Percentiles rank a stretch among this genome's conserved stretches.
Conservation (phyloP, 30 jellyfish, hydroid and myxozoan species). For the Rhopilema esculentum region DNA sequence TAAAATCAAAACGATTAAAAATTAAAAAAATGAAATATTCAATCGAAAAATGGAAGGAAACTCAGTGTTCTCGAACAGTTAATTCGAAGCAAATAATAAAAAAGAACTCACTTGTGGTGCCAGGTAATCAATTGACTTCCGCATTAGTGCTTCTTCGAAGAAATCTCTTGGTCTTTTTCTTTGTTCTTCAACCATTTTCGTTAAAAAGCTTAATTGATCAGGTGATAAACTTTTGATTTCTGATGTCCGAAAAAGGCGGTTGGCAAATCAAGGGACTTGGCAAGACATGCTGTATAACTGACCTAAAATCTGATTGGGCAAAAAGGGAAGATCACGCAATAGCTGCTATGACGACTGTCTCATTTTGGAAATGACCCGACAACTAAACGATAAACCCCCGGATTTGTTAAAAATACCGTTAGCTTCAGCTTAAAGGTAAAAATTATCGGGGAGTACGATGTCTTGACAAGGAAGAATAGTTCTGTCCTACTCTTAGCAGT, state of each 20-base stretch:
- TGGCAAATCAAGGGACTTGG: neutral
- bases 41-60: conserved; percentile 72
- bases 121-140: conserved; percentile 52
- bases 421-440: too few species aligned
- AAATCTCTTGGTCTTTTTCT: conserved; percentile 38
- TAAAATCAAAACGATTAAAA: neutral
- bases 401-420: neutral
- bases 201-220: neutral
- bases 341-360: conserved; percentile 16
- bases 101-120: conserved; percentile 64
- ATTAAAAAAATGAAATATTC: conserved; percentile 3
- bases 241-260: neutral
- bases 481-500: too few species aligned
- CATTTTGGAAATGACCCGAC: neutral
- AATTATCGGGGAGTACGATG: too few species aligned
- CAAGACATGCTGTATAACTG: neutral
- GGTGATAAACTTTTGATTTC: neutral
- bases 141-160: conserved; percentile 47
- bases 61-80: conserved; percentile 25
- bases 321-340: neutral
- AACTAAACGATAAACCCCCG: neutral
- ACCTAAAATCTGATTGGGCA: conserved; percentile 11
- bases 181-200: conserved; percentile 28
- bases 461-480: too few species aligned
- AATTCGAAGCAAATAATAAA: conserved; percentile 6